Percentiles rank a stretch among this genome's conserved stretches.
Conservation (phyloP, 2,797 vertebrate genomes). For the Microctenopoma steveboyesi region DNA sequence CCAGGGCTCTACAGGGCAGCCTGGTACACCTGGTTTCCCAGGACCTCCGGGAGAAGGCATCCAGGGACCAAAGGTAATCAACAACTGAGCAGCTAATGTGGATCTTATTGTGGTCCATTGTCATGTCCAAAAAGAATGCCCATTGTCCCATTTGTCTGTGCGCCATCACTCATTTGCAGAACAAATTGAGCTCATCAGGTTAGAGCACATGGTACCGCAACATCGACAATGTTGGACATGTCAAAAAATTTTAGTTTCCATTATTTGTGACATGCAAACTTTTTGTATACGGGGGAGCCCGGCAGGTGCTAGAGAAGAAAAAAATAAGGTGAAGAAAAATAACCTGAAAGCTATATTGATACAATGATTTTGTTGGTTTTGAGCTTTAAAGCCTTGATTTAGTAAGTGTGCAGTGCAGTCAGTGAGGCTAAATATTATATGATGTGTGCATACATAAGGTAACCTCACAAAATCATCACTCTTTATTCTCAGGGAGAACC, state of each 20-base stretch:
- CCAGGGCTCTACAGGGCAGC: conserved; percentile 86
- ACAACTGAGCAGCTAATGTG: neutral
- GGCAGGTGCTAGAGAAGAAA: too few relatives aligned
- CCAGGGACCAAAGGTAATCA: conserved; percentile 88
- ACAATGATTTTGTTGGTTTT: too few relatives aligned
- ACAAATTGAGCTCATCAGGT: too few relatives aligned
- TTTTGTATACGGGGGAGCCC: too few relatives aligned
- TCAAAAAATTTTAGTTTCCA: too few relatives aligned
- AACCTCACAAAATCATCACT: conserved; percentile 5
- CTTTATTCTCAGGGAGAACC: conserved; percentile 82
- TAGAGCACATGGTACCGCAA: too few relatives aligned
- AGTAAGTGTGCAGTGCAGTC: too few relatives aligned
- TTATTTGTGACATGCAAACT: too few relatives aligned
- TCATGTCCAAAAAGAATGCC: neutral
- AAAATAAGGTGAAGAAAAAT: too few relatives aligned
- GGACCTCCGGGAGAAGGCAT: conserved; percentile 87
- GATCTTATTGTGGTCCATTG: neutral
- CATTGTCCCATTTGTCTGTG: neutral
- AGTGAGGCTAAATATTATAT: neutral
- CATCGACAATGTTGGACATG: too few relatives aligned
- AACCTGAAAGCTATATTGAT: too few relatives aligned
- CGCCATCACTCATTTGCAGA: neutral
- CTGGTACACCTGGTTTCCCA: conserved; percentile 80
- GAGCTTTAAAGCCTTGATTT: too few relatives aligned
- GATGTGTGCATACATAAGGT: neutral